A percentile compares a stretch with the other conserved stretches of the same genome.
phyloP scores from a whole-genome alignment of 2,113 vertebrate genomes.

The Uropsilus gracilis region DNA sequence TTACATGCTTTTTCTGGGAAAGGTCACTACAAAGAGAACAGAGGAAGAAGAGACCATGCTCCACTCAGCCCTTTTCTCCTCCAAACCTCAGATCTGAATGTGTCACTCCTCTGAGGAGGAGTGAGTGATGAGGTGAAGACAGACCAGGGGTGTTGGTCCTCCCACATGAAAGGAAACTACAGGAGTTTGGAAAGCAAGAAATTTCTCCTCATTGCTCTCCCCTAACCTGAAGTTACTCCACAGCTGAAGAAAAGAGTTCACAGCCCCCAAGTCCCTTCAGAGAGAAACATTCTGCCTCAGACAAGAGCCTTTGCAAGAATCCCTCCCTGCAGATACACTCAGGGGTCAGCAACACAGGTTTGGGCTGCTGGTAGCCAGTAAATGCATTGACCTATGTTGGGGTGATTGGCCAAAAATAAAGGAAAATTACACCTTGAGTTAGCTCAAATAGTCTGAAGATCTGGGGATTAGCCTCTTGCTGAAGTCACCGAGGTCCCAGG shows the following conservation, averaged over 20 bases:
- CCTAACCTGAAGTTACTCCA: not conserved
- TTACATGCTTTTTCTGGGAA: not conserved
- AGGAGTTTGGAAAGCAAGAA: not conserved
- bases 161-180: not conserved
- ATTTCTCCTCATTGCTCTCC: not conserved
- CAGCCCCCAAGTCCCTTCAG: not conserved
- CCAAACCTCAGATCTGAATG: not conserved
- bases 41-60: not conserved
- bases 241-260: not conserved
- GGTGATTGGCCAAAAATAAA: not conserved
- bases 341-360: not conserved
- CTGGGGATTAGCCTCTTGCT: not conserved
- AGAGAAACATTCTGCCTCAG: not conserved
- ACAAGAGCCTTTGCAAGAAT: not conserved
- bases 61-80: rapidly evolving
- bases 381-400: not conserved
- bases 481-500: not conserved
- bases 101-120: not conserved
- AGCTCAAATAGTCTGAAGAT: not conserved
- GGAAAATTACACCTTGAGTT: not conserved
- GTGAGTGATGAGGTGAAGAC: not conserved
- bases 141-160: rapidly evolving
- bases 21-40: not conserved
- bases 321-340: not conserved
- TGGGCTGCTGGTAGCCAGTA: not conserved